These are phyloP conservation scores for Morinoia aosen DNA, from an alignment of 2,888 invertebrate species.

Conservation along the genomic window DNA sequence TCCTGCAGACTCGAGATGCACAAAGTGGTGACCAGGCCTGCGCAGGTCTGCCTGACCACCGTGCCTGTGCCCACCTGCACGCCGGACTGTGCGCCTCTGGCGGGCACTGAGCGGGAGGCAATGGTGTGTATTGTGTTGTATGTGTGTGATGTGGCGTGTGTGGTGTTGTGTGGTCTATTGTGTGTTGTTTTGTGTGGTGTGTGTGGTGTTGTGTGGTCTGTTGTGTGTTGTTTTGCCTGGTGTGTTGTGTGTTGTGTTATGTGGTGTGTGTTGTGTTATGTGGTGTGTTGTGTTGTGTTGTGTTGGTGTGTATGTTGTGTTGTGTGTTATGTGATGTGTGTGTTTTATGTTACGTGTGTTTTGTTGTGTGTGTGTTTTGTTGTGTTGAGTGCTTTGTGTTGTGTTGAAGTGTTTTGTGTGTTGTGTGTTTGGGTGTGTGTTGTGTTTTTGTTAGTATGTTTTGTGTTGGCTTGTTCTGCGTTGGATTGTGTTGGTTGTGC, in stretches of 20 bases:
- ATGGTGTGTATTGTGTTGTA: neutral
- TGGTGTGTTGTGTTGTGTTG: neutral
- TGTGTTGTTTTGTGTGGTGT: neutral
- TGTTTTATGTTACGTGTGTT: neutral
- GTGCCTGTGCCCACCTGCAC: neutral
- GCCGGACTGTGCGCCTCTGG: neutral
- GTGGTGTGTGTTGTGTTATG: neutral
- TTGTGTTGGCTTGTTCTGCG: too few relatives aligned
- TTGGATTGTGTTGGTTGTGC: too few relatives aligned
- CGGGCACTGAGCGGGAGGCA: conserved; percentile 14
- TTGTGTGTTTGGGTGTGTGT: neutral
- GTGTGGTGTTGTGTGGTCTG: neutral
- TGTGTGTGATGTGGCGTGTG: neutral
- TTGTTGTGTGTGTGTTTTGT: neutral
- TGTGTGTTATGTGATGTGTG: neutral
- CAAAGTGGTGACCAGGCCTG: neutral
- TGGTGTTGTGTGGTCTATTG: neutral
- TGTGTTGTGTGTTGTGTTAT: neutral
- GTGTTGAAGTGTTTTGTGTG: neutral
- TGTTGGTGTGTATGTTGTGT: neutral
- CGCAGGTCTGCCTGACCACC: conserved; percentile 28
- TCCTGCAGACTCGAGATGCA: neutral
- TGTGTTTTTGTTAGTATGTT: too few relatives aligned
- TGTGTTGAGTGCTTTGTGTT: neutral
- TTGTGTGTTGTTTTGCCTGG: neutral